phyloP scores from a whole-genome alignment of 2,797 vertebrate genomes.

The Toxotes lorentzi region DNA sequence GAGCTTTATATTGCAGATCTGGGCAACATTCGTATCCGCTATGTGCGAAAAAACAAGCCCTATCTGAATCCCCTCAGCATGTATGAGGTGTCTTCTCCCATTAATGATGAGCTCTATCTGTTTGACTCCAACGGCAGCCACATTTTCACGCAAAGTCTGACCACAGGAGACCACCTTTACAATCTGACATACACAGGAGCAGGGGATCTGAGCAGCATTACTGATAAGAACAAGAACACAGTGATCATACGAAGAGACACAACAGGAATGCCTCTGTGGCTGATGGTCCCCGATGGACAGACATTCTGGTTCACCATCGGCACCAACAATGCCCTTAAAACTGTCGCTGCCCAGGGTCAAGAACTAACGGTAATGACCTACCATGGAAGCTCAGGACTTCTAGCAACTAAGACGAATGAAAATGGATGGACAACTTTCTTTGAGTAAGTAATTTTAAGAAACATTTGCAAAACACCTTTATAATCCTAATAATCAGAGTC shows the following conservation, averaged over 20 bases:
- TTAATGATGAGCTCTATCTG: constrained; percentile 96
- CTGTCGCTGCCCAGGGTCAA: constrained; percentile 93
- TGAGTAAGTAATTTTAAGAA: constrained; percentile 89
- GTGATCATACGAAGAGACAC: constrained; percentile 93
- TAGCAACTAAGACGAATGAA: constrained; percentile 97
- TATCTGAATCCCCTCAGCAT: constrained; percentile 95
- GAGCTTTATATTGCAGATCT: constrained; percentile 96
- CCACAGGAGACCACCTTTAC: constrained; percentile 96
- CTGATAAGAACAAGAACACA: constrained; percentile 94
- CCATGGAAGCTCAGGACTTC: constrained; percentile 94
- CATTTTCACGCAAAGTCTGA: constrained; percentile 95
- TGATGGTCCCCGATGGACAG: constrained; percentile 94
- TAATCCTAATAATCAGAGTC: constrained; percentile 23
- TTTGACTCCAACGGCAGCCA: constrained; percentile 97
- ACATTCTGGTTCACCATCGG: constrained; percentile 99
- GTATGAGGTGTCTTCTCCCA: constrained; percentile 96
- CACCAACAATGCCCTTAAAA: constrained; percentile 95
- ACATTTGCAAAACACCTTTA: constrained; percentile 21
- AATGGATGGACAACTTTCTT: constrained; percentile 99
- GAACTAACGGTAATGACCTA: constrained; percentile 97
- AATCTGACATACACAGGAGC: constrained; percentile 95
- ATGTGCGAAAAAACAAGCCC: constrained; percentile 94
- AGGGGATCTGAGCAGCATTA: constrained; percentile 92
- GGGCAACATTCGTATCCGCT: constrained; percentile 96
- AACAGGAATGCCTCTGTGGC: constrained; percentile 95